Base-by-base conservation (phyloP, 2,797 vertebrate genomes). In the Channa striata region DNA sequence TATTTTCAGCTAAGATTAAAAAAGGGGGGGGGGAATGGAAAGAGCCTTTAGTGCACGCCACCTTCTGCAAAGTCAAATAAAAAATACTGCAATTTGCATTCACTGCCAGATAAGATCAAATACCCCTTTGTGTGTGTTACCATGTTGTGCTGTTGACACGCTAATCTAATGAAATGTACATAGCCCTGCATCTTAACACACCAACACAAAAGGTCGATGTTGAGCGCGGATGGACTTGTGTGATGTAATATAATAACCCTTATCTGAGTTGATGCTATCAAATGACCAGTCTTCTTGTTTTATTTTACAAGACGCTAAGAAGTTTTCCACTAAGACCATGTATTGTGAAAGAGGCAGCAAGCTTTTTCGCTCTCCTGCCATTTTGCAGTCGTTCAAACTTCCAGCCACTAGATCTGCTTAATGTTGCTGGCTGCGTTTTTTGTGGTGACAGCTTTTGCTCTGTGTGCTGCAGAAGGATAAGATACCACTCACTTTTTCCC, bases 401-500 rank as follows among this genome's bases (percentile, higher is more conserved):
- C 50, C 0, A 10, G 49, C 53, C 39, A 3, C 33, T 19, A 7
- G 47, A 21, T 34, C 83, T 86, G 84, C 34, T 71, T 77, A 48
- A 33, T 76, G 72, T 84, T 52, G 64, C 20, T 17, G 39, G 20
- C 64, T 5, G 39, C 40, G 11, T 71, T 17, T 52, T 59, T 21
- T 37, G 39, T 0, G 13, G n/a, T 48, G 79, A 81, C 82, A 72
- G 78, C n/a, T 43, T 66, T 77, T 19, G 2, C 65, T 67, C 58
- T 50, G 46, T 19, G 33, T 68, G 72, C 40, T 68, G 66, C 51
- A 16, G 44, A 11, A 6, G 71, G 85, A 85, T 85, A 74, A 85
- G 80, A 76, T 68, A 37, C 34, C 2, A 5, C 46, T 52, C 23
- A 12, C 23, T 51, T 25, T 74, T 43, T 74, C 54, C 20, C n/a